A percentile compares a stretch with the other conserved stretches of the same genome.
Conservation (phyloP, 2,113 vertebrate species). For the pig (Sus scrofa) region T2T-Sscrofa CM000816.6:85318001-85318500, state of each 20-base stretch:
- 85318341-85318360: neutral
- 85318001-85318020: neutral
- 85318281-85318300: constrained; percentile 18
- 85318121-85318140: neutral
- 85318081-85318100: neutral
- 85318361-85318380: neutral
- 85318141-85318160: neutral
- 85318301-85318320: neutral
- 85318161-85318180: no score
- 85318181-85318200: no score
- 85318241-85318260: neutral
- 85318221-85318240: neutral
- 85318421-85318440: neutral
- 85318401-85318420: neutral
- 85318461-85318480: neutral
- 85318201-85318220: neutral
- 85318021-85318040: neutral
- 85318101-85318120: neutral
- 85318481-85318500: no score
- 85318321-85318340: neutral
- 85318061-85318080: neutral
- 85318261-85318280: neutral
- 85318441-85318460: neutral
- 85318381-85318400: neutral
- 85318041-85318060: neutral